phyloP scores from a whole-genome alignment of 1,140 invertebrate genomes.

The Microplitis demolitor region DNA sequence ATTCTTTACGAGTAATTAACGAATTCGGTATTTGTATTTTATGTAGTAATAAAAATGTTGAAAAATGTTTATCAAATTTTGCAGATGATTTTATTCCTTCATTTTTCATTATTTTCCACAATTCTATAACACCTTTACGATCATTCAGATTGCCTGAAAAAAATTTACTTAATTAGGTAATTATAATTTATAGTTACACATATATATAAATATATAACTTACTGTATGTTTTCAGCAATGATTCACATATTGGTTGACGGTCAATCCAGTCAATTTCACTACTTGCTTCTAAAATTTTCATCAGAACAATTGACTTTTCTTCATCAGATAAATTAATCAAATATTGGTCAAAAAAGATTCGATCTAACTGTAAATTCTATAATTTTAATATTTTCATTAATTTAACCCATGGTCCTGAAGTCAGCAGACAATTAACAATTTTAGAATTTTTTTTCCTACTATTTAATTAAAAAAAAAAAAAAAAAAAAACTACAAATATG shows the following conservation, averaged over 20 bases:
- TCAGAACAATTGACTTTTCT: slow-evolving; percentile 25
- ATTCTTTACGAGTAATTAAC: too few relatives aligned
- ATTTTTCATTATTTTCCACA: slow-evolving; percentile 59
- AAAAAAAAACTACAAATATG: too few relatives aligned
- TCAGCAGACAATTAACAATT: too few relatives aligned
- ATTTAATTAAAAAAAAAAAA: too few relatives aligned
- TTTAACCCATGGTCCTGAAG: too few relatives aligned
- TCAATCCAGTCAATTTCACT: neutral
- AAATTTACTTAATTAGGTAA: slow-evolving; percentile 17
- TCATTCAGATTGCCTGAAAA: slow-evolving; percentile 59
- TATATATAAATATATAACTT: slow-evolving; percentile 42
- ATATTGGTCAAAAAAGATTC: slow-evolving; percentile 58
- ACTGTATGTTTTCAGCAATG: slow-evolving; percentile 62
- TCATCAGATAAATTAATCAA: slow-evolving; percentile 54
- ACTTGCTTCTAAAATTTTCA: slow-evolving; percentile 15
- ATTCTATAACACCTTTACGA: slow-evolving; percentile 47
- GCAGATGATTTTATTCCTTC: slow-evolving; percentile 49
- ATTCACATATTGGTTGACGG: slow-evolving; percentile 48
- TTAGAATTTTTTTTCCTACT: too few relatives aligned
- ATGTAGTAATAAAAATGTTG: slow-evolving; percentile 38
- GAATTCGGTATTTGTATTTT: neutral
- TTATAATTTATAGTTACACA: slow-evolving; percentile 6
- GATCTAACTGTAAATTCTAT: slow-evolving; percentile 48
- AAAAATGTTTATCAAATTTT: slow-evolving; percentile 50
- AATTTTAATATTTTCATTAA: too few relatives aligned